Conservation (phyloP, 2,888 invertebrate genomes). For the Nomada flava region DNA sequence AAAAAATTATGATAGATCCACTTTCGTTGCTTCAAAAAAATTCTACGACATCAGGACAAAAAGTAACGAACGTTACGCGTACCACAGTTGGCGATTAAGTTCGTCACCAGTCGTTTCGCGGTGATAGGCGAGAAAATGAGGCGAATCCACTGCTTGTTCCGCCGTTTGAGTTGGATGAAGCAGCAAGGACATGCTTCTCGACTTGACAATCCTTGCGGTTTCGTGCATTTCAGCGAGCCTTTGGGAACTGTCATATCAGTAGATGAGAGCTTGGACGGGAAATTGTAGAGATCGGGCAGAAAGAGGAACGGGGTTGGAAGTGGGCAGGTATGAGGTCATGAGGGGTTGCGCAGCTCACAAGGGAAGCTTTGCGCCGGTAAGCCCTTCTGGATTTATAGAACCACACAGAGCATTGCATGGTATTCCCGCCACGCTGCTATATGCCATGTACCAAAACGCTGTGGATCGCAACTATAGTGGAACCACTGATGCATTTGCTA, state of each 20-base stretch:
- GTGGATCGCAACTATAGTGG: conserved; percentile 67
- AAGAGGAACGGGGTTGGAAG: conserved; percentile 45
- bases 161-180: conserved; percentile 37
- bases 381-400: conserved; percentile 83
- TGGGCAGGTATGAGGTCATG: conserved; percentile 66
- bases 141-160: conserved; percentile 22
- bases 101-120: conserved; percentile 10
- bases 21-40: no score
- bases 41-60: no score
- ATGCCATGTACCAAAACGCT: conserved; percentile 81
- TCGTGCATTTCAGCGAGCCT: conserved; percentile 47
- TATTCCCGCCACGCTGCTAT: conserved; percentile 77
- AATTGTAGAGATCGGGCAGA: conserved; percentile 27
- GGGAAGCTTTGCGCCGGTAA: conserved; percentile 85
- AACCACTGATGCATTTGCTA: conserved; percentile 50
- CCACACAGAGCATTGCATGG: conserved; percentile 80
- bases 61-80: not conserved
- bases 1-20: no score
- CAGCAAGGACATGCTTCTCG: conserved; percentile 35
- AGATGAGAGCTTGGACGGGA: conserved; percentile 47
- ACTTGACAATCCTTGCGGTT: conserved; percentile 50
- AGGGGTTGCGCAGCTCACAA: conserved; percentile 77
- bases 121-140: conserved; percentile 41
- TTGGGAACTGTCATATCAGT: conserved; percentile 39
- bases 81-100: conserved; percentile 31